Evolutionary conservation across 2,888 invertebrate species (phyloP).

Genomic region (Chromoteleia sp.): DNA sequence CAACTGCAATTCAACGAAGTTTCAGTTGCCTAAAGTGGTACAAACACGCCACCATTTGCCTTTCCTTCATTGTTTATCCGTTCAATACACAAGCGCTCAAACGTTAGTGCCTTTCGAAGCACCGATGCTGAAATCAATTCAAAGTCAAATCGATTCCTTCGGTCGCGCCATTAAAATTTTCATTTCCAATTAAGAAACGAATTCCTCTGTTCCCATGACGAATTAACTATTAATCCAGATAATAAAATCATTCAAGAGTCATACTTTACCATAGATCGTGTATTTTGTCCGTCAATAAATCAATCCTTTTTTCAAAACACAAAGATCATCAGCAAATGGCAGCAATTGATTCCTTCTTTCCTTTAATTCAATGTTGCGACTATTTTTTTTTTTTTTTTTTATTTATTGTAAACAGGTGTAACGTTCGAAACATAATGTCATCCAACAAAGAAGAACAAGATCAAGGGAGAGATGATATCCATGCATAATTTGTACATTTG

Average conservation of each 20-base stretch:
- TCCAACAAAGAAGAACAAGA: constrained; percentile 38
- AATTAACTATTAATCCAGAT: background rate
- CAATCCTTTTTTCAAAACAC: constrained; percentile 20
- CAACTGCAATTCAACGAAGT: background rate
- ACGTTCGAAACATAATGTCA: background rate
- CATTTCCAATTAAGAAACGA: constrained; percentile 1
- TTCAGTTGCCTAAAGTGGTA: constrained; percentile 19
- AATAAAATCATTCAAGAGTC: constrained; percentile 21
- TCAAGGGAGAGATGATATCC: constrained; percentile 62
- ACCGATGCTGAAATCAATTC: constrained; percentile 33
- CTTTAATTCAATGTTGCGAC: background rate
- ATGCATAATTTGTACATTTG: constrained; percentile 80
- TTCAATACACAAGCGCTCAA: constrained; percentile 11
- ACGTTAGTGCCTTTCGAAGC: constrained; percentile 58
- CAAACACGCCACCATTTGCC: constrained; percentile 3
- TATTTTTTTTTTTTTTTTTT: constrained; percentile 22
- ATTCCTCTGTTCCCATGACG: background rate
- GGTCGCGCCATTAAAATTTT: background rate
- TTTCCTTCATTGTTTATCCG: background rate
- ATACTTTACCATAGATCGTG: constrained; percentile 31
- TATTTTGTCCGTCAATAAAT: constrained; percentile 32
- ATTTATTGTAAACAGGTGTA: constrained; percentile 3
- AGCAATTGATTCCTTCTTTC: constrained; percentile 35
- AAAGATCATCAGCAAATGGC: constrained; percentile 20
- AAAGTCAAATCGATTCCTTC: constrained; percentile 12